Conservation (phyloP, 2,888 invertebrate genomes). For the Poecilobothrus nobilitatus region DNA sequence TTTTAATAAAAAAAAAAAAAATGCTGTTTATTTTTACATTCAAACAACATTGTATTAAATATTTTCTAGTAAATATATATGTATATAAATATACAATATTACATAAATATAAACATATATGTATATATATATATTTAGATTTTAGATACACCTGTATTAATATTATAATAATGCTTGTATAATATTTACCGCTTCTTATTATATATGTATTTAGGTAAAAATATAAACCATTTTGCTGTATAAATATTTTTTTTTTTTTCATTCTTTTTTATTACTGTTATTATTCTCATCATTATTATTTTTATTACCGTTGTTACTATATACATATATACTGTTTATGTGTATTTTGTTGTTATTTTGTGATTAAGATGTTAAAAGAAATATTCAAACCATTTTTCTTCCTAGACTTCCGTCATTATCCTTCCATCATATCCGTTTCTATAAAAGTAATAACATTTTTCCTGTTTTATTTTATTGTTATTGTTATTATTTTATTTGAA, state of each 20-base stretch:
- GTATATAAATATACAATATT: background rate
- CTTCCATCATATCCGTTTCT: constrained; percentile 1
- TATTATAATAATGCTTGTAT: too few species aligned
- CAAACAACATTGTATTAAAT: too few species aligned
- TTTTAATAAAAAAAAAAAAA: background rate
- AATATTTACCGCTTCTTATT: background rate
- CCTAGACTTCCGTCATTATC: background rate
- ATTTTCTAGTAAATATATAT: too few species aligned
- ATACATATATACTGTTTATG: background rate
- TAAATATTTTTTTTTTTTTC: background rate
- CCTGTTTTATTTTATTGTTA: constrained; percentile 1
- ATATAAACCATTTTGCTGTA: background rate
- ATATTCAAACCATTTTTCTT: background rate
- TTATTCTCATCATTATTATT: constrained; percentile 4
- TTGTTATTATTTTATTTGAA: background rate
- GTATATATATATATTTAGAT: background rate
- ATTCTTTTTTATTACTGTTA: background rate
- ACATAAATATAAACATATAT: background rate
- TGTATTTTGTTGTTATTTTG: background rate
- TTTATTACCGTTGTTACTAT: background rate
- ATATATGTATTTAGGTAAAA: too few species aligned
- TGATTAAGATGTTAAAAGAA: background rate
- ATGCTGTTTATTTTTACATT: too few species aligned
- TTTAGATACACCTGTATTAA: too few species aligned
- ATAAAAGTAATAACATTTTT: constrained; percentile 6